Conservation (phyloP, 2,888 invertebrate genomes). For the Pseudococcus jackbeardsleyi region DNA sequence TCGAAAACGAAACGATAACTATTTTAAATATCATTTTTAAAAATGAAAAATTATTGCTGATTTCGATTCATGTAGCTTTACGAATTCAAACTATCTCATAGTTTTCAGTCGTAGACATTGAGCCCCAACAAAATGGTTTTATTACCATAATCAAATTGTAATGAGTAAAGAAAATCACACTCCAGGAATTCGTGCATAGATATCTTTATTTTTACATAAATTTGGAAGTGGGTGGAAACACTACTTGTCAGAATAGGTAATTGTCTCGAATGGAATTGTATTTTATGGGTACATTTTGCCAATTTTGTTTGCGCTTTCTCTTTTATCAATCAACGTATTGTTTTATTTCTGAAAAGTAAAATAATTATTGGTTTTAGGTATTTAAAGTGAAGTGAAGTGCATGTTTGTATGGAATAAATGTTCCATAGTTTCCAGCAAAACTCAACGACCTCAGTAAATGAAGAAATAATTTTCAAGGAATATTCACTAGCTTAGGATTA, state of each 20-base stretch:
- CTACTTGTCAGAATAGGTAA: not conserved
- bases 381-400: too few species aligned
- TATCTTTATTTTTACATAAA: conserved; percentile 5
- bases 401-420: too few species aligned
- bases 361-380: too few species aligned
- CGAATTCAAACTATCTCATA: not conserved
- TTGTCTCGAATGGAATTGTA: not conserved
- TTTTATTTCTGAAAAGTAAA: too few species aligned
- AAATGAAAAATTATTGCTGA: not conserved
- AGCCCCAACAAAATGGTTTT: not conserved
- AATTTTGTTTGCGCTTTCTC: conserved; percentile 6
- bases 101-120: not conserved
- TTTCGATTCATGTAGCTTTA: not conserved
- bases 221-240: not conserved
- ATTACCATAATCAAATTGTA: conserved; percentile 28
- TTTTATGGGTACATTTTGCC: not conserved
- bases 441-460: too few species aligned
- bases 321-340: not conserved
- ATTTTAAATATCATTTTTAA: conserved; percentile 32
- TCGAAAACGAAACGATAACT: not conserved
- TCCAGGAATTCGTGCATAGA: conserved; percentile 6
- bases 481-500: too few species aligned
- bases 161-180: not conserved
- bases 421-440: too few species aligned
- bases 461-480: too few species aligned